Evolutionary conservation across 1,140 invertebrate species (phyloP), one percentile per base, ranked within the genome.

Genomic region (Meloidogyne exigua): DNA sequence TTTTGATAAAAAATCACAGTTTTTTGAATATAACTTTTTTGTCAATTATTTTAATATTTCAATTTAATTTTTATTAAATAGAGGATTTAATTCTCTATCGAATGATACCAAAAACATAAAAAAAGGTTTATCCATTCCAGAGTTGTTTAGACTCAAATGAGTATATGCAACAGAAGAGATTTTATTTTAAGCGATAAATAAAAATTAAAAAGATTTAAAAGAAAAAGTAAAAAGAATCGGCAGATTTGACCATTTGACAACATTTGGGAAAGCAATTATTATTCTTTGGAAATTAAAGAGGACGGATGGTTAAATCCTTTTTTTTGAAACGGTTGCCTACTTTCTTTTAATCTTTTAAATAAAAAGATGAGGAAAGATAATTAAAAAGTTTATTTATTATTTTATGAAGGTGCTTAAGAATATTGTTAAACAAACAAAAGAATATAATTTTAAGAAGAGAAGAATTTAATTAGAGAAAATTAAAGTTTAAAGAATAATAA

Each of bases 181-280:
- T 25, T 26, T 21, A 67, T 67, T 28, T 67, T n/a, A 3, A 67
- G 2, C 4, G 66, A 26, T 1, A 25, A 21, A 3, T 3, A 32
- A 32, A 3, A 32, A 32, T 32, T n/a, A n/a, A n/a, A n/a, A n/a
- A 32, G 28, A 32, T 7, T 32, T 32, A 32, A 13, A 21, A 18
- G 7, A 21, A 21, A 66, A 66, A 66, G n/a, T 26, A 67, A 39
- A 67, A 67, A 25, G 9, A 67, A 67, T 26, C 15, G 21, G 36
- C 36, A 67, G 66, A 67, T 32, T 57, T 57, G 49, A 57, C 49
- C 49, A 57, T 21, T 57, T 57, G 49, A 57, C 49, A n/a, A 57
- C 49, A 57, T 57, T 57, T 57, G 49, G 49, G 49, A 57, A 57
- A 57, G 49, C 10, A 57, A 39, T 39, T 39, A 39, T 39, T 39